Percentiles rank a stretch among this genome's conserved stretches.
Evolutionary conservation across 2,113 vertebrate species (phyloP).

Genomic region (Piliocolobus tephrosceles): DNA sequence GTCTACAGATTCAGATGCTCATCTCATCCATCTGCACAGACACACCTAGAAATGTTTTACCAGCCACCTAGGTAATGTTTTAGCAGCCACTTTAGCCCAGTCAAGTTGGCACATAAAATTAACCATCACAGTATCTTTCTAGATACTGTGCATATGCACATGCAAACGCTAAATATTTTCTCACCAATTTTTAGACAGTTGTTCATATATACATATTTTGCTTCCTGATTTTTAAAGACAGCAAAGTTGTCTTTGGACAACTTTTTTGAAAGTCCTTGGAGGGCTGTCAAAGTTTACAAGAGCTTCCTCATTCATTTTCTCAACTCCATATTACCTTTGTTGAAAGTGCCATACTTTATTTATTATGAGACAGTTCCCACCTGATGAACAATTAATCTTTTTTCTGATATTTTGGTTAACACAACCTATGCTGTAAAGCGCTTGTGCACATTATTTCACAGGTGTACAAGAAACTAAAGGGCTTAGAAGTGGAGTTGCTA

Average conservation of each 20-base stretch:
- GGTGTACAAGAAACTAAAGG: background rate
- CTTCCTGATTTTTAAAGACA: conserved; percentile 12
- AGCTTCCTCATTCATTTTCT: background rate
- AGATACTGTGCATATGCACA: background rate
- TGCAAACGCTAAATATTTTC: background rate
- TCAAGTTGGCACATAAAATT: background rate
- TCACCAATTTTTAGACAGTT: background rate
- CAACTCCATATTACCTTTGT: background rate
- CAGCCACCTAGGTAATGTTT: background rate
- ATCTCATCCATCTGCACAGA: background rate
- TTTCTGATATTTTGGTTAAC: background rate
- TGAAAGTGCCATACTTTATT: background rate
- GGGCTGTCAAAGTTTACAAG: background rate
- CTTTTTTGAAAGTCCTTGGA: no score
- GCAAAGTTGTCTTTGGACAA: no score
- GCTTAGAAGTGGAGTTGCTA: background rate
- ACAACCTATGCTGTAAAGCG: background rate
- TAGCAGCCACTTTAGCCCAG: background rate
- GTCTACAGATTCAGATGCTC: background rate
- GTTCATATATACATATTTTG: background rate
- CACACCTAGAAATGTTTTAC: background rate
- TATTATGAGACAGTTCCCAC: background rate
- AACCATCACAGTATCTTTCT: background rate
- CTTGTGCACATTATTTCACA: background rate
- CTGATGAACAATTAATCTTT: background rate